Evolutionary conservation across 92 coral and sea anemone genomes (phyloP).

Genomic region (Porites evermanni): DNA sequence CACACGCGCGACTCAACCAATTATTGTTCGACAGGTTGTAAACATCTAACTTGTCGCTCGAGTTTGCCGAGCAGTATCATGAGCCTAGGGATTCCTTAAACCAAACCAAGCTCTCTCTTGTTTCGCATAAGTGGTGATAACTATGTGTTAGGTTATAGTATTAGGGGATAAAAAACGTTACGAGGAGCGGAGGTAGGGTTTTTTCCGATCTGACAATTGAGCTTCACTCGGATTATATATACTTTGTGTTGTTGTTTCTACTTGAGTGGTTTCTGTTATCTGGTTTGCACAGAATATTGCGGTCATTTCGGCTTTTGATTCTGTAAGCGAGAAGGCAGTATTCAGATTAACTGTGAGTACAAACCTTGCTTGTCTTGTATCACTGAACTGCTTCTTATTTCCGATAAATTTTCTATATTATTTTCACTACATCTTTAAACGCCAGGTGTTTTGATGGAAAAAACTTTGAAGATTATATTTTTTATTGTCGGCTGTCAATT

Average conservation of each 20-base stretch:
- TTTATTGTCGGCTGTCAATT: not conserved
- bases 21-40: constrained; percentile 47
- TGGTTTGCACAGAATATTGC: constrained; percentile 12
- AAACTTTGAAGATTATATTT: not conserved
- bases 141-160: not conserved
- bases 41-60: constrained; percentile 36
- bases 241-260: constrained; percentile 19
- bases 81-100: constrained; percentile 27
- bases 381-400: not conserved
- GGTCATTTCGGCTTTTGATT: not conserved
- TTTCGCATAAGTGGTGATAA: constrained; percentile 2
- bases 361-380: not conserved
- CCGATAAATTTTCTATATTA: not conserved
- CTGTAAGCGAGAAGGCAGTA: not conserved
- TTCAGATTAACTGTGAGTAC: constrained; percentile 1
- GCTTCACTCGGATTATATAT: not conserved
- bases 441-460: constrained; percentile 30
- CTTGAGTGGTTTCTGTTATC: constrained; percentile 30
- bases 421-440: constrained; percentile 3
- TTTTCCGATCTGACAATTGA: too few species aligned
- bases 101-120: constrained; percentile 11
- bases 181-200: not conserved
- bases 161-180: not conserved
- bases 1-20: constrained; percentile 23
- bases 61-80: constrained; percentile 21